Conservation (phyloP, 2,888 invertebrate genomes). For the Drosophila lutescens region DNA sequence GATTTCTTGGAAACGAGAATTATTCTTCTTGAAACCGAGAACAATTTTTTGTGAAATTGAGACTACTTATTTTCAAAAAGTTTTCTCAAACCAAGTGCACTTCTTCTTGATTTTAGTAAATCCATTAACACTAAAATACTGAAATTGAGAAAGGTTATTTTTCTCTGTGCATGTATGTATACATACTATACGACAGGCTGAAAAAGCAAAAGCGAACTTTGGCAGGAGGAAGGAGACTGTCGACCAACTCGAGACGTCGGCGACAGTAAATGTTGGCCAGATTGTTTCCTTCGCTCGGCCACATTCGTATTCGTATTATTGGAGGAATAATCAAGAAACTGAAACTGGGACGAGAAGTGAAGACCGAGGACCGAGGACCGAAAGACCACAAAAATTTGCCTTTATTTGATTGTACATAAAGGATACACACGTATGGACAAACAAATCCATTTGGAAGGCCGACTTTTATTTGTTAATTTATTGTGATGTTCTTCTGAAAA, state of each 20-base stretch:
- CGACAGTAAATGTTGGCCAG: slow-evolving; percentile 53
- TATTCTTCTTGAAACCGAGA: too few species aligned
- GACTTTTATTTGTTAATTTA: slow-evolving; percentile 79
- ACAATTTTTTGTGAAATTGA: too few species aligned
- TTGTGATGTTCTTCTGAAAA: slow-evolving; percentile 76
- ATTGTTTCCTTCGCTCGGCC: slow-evolving; percentile 13
- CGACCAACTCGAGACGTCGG: slow-evolving; percentile 6
- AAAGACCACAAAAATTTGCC: slow-evolving; percentile 51
- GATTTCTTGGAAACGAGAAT: too few species aligned
- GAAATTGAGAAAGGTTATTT: too few species aligned
- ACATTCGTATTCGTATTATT: slow-evolving; percentile 41
- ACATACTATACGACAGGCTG: background rate
- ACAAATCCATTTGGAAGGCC: slow-evolving; percentile 65
- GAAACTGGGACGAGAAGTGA: too few species aligned
- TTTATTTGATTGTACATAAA: slow-evolving; percentile 63
- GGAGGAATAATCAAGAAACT: slow-evolving; percentile 50
- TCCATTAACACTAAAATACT: too few species aligned
- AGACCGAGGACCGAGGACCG: background rate
- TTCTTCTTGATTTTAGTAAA: too few species aligned
- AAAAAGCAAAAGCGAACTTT: background rate
- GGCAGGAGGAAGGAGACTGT: background rate
- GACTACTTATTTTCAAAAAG: too few species aligned
- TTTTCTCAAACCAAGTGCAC: too few species aligned
- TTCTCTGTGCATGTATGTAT: too few species aligned
- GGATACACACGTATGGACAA: slow-evolving; percentile 43